Base-by-base conservation (phyloP, 37 sponge, comb jelly and placozoan species). In the Ianthella basta region DNA sequence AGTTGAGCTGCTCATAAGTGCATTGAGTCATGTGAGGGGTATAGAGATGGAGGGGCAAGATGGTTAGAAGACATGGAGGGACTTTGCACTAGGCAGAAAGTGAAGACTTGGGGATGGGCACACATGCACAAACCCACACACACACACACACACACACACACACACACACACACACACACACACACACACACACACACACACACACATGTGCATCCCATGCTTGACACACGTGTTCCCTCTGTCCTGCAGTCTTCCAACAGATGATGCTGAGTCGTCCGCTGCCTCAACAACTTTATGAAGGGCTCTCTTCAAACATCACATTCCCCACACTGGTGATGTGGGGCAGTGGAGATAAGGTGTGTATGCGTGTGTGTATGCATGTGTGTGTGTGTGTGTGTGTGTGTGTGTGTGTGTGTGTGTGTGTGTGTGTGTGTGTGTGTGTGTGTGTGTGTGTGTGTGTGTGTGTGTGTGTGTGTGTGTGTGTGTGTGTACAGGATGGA, bases 261-360 rank as follows among this genome's bases (percentile, higher is more conserved):
- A 79, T 30, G 84, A 72, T 20, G 24, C 63, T 78, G 81, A 84
- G 57, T 29, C 78, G 81, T 68, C 21, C 40, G 33, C 25, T 38
- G 39, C 35, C 57, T 16, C 63, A 66, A 41, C 44, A 72, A 53
- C 15, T n/a, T 33, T 83, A 83, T 54, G 36, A 72, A 29, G 24
- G 38, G 15, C 27, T 87, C 0, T 55, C 81, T 2, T 15, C 56
- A 2, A 82, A 73, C 6, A 81, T 91, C 36, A 56, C 55, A 2
- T 36, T 79, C 2, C 90, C 90, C 18, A 73, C 69, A 16, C 50
- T 87, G 29, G 27, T 90, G 4, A 38, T 89, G 8, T 93, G 91
- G 91, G 94, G 94, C 14, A 74, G 84, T 18, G 56, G 90, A 65
- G 94, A 93, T 59, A 59, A 32, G 36, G 81, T 80, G 60, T 2